Evolutionary conservation across 2,797 vertebrate genomes (phyloP).

Genomic region (Astyanax mexicanus): DNA sequence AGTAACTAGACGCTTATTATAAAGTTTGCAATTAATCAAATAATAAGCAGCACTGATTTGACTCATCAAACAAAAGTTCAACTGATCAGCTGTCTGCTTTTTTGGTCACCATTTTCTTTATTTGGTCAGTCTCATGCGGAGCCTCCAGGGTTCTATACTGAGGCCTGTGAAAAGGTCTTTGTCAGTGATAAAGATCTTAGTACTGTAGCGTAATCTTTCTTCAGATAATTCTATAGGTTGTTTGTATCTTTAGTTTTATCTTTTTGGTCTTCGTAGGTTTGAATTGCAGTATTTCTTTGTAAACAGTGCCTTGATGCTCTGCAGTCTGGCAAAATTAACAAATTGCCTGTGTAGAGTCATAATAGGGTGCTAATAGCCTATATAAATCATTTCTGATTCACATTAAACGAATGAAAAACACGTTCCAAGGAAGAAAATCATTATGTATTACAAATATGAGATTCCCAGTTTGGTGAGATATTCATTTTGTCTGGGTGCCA

Average conservation of each 20-base stretch:
- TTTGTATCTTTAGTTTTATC: background rate
- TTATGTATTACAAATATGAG: background rate
- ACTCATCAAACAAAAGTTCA: too few relatives aligned
- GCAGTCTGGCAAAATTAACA: background rate
- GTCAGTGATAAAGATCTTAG: too few relatives aligned
- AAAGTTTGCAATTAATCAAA: too few relatives aligned
- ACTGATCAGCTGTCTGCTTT: too few relatives aligned
- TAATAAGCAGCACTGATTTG: too few relatives aligned
- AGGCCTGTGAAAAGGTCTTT: too few relatives aligned
- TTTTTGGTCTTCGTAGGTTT: background rate
- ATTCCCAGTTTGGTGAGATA: background rate
- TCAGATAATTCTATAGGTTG: background rate
- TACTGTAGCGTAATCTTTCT: background rate
- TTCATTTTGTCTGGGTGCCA: background rate
- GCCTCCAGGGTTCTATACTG: too few relatives aligned
- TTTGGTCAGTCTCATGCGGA: too few relatives aligned
- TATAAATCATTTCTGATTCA: background rate
- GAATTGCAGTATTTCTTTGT: background rate
- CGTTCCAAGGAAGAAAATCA: constrained; percentile 1
- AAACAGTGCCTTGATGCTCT: background rate
- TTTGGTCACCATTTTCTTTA: too few relatives aligned
- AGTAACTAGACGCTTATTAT: too few relatives aligned
- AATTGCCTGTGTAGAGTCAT: background rate
- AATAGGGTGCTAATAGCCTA: background rate
- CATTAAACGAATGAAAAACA: background rate